These are phyloP conservation scores for Arge pagana DNA, from an alignment of 2,888 invertebrate genomes.

Conservation along the genomic window DNA sequence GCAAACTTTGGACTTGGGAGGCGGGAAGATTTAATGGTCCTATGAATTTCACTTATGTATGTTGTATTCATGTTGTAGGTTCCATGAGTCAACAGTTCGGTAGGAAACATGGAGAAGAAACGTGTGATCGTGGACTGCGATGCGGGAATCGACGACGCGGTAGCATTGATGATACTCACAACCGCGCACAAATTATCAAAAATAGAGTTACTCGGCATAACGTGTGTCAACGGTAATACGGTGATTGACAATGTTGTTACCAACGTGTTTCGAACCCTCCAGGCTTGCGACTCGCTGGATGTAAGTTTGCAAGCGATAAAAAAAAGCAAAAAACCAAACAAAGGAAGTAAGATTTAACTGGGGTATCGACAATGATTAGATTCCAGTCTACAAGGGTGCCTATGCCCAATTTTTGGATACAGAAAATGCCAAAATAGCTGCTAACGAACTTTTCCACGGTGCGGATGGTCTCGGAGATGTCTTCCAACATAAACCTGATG, in stretches of 20 bases:
- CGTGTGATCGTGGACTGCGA: conserved; percentile 66
- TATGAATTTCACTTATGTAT: background rate
- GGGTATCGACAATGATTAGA: too few species aligned
- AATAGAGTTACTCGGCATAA: conserved; percentile 69
- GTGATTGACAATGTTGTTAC: conserved; percentile 68
- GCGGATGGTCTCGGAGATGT: conserved; percentile 74
- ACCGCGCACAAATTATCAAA: conserved; percentile 59
- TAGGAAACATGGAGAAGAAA: conserved; percentile 30
- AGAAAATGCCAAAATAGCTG: conserved; percentile 46
- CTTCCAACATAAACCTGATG: conserved; percentile 57
- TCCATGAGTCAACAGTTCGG: too few species aligned
- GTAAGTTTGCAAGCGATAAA: conserved; percentile 58
- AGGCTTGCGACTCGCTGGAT: conserved; percentile 64
- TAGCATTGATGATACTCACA: conserved; percentile 65
- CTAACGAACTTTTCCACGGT: conserved; percentile 64
- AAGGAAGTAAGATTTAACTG: too few species aligned
- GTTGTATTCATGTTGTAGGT: background rate
- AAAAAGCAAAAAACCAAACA: too few species aligned
- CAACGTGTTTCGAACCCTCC: conserved; percentile 73
- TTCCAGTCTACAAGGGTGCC: conserved; percentile 73
- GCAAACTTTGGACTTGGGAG: too few species aligned
- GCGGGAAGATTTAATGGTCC: too few species aligned
- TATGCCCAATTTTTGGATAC: conserved; percentile 58
- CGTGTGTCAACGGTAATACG: conserved; percentile 78
- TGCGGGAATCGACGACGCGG: conserved; percentile 69